phyloP scores from a whole-genome alignment of 2,797 vertebrate genomes.

The Periparus ater region DNA sequence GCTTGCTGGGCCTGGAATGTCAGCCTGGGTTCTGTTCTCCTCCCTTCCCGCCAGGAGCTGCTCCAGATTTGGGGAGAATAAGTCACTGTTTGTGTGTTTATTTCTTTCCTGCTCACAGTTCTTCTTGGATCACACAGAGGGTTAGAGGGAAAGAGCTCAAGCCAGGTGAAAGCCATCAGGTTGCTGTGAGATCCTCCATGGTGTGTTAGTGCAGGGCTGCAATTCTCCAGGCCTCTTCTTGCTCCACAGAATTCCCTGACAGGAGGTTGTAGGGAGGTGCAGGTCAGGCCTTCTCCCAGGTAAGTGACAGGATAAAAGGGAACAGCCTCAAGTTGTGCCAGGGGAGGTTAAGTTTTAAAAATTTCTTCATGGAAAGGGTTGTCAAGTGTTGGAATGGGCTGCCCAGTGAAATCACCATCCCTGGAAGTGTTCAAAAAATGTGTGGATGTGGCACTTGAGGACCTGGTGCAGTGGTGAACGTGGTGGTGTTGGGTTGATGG shows the following conservation, averaged over 20 bases:
- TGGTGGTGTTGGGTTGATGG: background rate
- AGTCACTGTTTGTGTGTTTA: background rate
- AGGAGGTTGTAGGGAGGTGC: background rate
- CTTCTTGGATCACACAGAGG: background rate
- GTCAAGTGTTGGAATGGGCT: background rate
- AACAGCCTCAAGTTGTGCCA: background rate
- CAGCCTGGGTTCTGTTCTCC: background rate
- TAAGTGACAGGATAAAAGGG: background rate
- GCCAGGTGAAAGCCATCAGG: background rate
- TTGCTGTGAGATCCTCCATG: background rate
- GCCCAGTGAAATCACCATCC: background rate
- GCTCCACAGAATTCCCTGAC: background rate
- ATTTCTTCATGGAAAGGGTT: background rate
- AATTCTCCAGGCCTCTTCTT: background rate
- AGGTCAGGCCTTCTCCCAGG: background rate
- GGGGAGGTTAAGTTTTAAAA: background rate
- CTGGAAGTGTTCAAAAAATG: background rate
- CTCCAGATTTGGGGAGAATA: background rate
- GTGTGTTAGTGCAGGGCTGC: background rate
- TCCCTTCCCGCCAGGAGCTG: slow-evolving; percentile 11
- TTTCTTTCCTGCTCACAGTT: background rate
- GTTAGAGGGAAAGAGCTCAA: background rate
- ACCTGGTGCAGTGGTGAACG: background rate
- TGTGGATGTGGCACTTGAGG: background rate
- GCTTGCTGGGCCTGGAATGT: background rate